These are phyloP conservation scores for Cosmopolites sordidus DNA, from an alignment of 2,888 invertebrate species.

Conservation along the genomic window DNA sequence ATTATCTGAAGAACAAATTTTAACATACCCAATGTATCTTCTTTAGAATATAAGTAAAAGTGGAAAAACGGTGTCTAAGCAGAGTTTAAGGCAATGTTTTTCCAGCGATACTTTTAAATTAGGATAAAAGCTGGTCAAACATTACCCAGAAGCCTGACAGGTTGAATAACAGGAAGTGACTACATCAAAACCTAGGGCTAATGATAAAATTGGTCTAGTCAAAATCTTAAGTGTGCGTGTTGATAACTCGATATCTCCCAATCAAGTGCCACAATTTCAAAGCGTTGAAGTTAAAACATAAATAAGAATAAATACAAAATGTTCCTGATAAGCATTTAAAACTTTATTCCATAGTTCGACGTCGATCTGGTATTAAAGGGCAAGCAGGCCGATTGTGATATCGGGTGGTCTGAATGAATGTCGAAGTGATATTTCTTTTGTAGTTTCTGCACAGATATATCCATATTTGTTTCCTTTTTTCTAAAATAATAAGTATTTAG, in stretches of 20 bases:
- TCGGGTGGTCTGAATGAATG: constrained; percentile 40
- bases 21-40: background rate
- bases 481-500: too few species aligned
- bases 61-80: too few species aligned
- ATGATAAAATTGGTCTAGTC: constrained; percentile 44
- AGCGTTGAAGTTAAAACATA: constrained; percentile 37
- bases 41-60: background rate
- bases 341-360: constrained; percentile 35
- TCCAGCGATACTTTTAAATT: background rate
- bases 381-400: constrained; percentile 46
- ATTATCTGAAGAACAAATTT: background rate
- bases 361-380: constrained; percentile 49
- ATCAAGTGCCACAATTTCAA: constrained; percentile 43
- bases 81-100: too few species aligned
- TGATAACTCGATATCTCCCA: constrained; percentile 49
- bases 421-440: constrained; percentile 17
- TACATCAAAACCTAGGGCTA: constrained; percentile 40
- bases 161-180: constrained; percentile 31
- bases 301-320: constrained; percentile 36
- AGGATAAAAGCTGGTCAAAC: background rate
- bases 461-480: too few species aligned
- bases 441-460: too few species aligned
- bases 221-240: constrained; percentile 35
- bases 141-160: constrained; percentile 34
- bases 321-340: constrained; percentile 53